These are phyloP conservation scores for Zosterops lateralis DNA, from an alignment of 2,113 vertebrate species.

Conservation along the genomic window DNA sequence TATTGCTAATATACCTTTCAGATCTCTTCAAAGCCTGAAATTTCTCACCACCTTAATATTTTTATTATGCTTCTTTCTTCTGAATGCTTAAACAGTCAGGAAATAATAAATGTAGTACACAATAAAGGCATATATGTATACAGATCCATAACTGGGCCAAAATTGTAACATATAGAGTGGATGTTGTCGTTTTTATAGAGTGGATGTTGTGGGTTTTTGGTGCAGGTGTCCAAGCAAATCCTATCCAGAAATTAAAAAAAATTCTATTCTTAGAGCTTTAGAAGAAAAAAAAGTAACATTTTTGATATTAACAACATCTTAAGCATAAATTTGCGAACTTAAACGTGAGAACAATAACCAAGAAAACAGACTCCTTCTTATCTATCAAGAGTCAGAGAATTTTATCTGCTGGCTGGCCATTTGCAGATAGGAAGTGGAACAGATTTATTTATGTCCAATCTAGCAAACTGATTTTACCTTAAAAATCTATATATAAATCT, in stretches of 20 bases:
- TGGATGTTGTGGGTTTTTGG: background rate
- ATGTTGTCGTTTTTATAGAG: background rate
- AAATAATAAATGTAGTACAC: background rate
- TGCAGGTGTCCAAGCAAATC: background rate
- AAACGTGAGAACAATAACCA: background rate
- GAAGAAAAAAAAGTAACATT: background rate
- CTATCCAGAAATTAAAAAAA: background rate
- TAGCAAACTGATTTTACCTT: constrained; percentile 36
- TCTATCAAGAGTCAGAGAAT: background rate
- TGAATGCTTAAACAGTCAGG: background rate
- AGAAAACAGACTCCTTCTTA: background rate
- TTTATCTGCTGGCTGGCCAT: background rate
- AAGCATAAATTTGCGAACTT: background rate
- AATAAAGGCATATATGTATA: background rate
- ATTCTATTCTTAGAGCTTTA: background rate
- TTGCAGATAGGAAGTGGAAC: background rate
- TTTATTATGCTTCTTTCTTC: background rate
- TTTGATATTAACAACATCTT: background rate
- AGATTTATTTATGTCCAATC: background rate
- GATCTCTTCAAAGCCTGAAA: background rate
- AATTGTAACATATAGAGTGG: background rate
- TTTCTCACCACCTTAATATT: background rate
- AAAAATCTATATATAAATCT: background rate
- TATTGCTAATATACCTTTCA: background rate
- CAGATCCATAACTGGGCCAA: background rate